Conservation (phyloP, 2,797 vertebrate genomes). For the Acropternis orthonyx region DNA sequence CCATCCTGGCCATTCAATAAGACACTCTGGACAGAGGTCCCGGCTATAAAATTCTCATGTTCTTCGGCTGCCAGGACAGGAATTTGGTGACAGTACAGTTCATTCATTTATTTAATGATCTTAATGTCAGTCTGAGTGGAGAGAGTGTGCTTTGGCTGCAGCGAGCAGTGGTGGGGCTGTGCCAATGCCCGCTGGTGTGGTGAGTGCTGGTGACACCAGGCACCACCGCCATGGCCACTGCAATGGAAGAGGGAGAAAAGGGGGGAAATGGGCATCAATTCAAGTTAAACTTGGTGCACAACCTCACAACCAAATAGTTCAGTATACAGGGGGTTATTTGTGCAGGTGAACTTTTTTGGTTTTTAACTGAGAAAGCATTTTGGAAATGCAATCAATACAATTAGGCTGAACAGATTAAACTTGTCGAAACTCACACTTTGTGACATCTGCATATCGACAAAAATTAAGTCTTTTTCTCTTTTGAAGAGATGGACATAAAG, state of each 20-base stretch:
- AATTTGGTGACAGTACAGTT: slow-evolving; percentile 42
- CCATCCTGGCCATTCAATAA: background rate
- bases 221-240: rapidly evolving
- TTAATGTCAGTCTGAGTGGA: slow-evolving; percentile 9
- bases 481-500: background rate
- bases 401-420: background rate
- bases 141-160: slow-evolving; percentile 33
- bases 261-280: background rate
- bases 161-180: background rate
- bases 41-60: background rate
- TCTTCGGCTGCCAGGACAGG: background rate
- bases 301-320: background rate
- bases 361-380: background rate
- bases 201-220: background rate
- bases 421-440: background rate
- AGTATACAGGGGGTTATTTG: background rate
- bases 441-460: background rate
- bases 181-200: background rate
- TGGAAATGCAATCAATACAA: background rate
- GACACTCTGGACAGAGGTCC: slow-evolving; percentile 11
- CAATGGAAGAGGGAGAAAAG: too few species aligned
- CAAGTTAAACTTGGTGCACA: background rate
- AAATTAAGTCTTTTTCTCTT: background rate
- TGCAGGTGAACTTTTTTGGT: background rate
- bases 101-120: slow-evolving; percentile 44